These are phyloP conservation scores for Gallinago stenura DNA, from an alignment of 2,797 vertebrate species.

Conservation along the genomic window DNA sequence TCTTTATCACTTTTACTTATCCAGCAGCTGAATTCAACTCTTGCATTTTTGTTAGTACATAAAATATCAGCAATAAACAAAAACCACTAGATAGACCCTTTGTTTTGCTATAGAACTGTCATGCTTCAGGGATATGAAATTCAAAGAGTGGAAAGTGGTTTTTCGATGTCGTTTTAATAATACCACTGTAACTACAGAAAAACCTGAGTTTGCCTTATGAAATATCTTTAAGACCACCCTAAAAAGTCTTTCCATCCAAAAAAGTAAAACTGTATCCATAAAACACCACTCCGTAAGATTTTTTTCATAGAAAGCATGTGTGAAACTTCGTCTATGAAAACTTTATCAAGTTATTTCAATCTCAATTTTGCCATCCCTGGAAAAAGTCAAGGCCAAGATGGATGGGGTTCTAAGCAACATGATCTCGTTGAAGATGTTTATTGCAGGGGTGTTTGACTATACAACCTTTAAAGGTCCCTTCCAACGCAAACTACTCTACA, in stretches of 20 bases:
- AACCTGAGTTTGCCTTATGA: background rate
- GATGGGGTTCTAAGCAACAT: background rate
- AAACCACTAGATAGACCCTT: background rate
- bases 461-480: background rate
- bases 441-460: background rate
- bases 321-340: background rate
- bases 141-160: background rate
- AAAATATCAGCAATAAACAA: background rate
- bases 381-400: background rate
- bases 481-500: background rate
- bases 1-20: background rate
- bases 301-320: background rate
- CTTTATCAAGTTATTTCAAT: background rate
- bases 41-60: background rate
- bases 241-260: background rate
- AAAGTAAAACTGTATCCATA: background rate
- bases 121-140: background rate
- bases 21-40: background rate
- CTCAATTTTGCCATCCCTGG: background rate
- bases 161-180: background rate
- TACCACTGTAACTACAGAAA: background rate
- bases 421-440: background rate
- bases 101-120: background rate
- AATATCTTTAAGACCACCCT: background rate
- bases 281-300: background rate